Percentiles rank a stretch among this genome's conserved stretches.
Evolutionary conservation across 2,113 vertebrate genomes (phyloP).

Genomic region (Aramus guarauna): DNA sequence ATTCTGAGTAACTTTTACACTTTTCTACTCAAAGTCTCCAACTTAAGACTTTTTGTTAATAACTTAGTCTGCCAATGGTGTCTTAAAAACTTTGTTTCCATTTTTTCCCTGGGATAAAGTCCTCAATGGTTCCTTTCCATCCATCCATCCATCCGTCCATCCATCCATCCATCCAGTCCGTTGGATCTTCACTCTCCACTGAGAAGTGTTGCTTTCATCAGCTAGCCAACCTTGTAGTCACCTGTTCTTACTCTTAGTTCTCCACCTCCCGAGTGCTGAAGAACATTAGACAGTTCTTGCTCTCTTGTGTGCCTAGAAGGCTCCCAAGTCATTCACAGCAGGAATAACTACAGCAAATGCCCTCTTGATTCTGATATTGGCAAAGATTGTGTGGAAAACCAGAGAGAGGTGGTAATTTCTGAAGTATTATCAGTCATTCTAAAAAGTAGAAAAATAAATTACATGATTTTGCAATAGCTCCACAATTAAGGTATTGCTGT

Average conservation of each 20-base stretch:
- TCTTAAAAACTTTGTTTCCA: not conserved
- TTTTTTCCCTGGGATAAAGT: not conserved
- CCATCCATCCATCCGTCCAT: not conserved
- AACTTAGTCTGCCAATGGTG: not conserved
- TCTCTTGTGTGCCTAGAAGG: not conserved
- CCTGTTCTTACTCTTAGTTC: not conserved
- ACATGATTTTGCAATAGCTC: not conserved
- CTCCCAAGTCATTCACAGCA: not conserved
- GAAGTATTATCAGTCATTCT: not conserved
- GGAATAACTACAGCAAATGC: not conserved
- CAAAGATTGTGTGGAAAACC: not conserved
- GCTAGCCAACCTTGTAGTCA: not conserved
- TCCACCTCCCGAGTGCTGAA: not conserved
- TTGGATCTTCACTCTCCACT: not conserved
- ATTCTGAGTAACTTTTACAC: not conserved
- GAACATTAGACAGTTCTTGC: not conserved
- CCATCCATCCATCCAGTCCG: not conserved
- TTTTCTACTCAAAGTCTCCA: not conserved
- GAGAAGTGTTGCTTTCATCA: not conserved
- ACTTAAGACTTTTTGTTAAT: not conserved
- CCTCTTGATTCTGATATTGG: not conserved
- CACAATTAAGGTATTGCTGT: not conserved
- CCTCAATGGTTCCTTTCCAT: not conserved
- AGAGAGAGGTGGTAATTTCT: not conserved
- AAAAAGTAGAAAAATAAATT: not conserved